Base-by-base conservation (phyloP, 2,797 vertebrate species). In the Mallotus villosus region DNA sequence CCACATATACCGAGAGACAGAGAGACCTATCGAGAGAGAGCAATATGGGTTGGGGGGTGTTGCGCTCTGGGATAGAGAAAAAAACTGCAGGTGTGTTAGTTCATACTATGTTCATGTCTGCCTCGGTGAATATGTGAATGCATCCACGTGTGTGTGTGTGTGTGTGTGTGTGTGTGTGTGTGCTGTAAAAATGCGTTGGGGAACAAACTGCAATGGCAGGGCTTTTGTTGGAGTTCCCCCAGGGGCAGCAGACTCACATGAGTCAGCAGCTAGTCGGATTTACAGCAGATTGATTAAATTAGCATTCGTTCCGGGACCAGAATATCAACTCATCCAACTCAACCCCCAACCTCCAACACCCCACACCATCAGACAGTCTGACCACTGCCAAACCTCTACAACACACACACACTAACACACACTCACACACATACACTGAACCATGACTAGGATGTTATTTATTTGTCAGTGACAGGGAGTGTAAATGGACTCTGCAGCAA, bases 201-300 rank as follows among this genome's bases (percentile, higher is more conserved):
- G 75, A 81, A 72, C 74, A 86, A 76, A 92, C 90, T 78, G 90
- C 92, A 87, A 91, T 84, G 87, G 87, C 87, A 85, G 85, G 90
- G 90, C 87, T 91, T 91, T 82, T 90, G 87, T 80, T 87, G 76
- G 77, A 79, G 81, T 83, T 87, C 87, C 82, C 46, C 72, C 69
- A 85, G 90, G 90, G 94, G 85, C 87, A 86, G 81, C 79, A 89
- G 90, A 92, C 94, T 92, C 92, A 92, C 93, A 86, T 94, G 94
- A 96, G 92, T 95, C 94, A 96, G 95, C 93, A 95, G 87, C 90
- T 89, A 93, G 90, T 85, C 86, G 88, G 92, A 94, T 94, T 95
- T 95, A 93, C 93, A 94, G 93, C 92, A 89, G 85, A 94, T 94
- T 94, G 92, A 96, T 96, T 95, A 94, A 95, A 97, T 96, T 96